These are phyloP conservation scores for Pedetes capensis DNA, from an alignment of 2,113 vertebrate species.

Conservation along the genomic window DNA sequence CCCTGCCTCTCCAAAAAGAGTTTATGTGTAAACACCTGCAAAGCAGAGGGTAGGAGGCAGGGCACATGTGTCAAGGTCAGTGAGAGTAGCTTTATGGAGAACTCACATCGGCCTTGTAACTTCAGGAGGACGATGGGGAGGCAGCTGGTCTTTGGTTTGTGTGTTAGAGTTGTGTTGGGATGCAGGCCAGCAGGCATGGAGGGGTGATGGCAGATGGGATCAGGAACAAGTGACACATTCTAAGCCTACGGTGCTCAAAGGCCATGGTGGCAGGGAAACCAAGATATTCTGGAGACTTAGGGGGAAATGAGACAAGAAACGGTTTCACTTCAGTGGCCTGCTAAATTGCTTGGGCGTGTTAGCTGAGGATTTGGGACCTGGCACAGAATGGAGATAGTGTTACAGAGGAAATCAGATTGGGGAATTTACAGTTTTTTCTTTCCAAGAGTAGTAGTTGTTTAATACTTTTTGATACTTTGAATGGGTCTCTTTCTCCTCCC, in stretches of 20 bases:
- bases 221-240: neutral
- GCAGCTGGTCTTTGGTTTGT: rapidly evolving
- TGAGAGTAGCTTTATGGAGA: neutral
- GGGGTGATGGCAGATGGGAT: neutral
- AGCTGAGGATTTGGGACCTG: neutral
- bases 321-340: neutral
- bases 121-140: neutral
- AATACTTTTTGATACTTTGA: neutral
- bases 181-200: neutral
- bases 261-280: neutral
- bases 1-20: too few relatives aligned
- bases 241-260: neutral
- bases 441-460: neutral
- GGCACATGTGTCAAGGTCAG: rapidly evolving
- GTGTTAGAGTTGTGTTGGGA: neutral
- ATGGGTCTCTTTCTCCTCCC: neutral
- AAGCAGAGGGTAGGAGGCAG: neutral
- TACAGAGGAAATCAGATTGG: neutral
- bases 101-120: neutral
- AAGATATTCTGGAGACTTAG: neutral
- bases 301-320: neutral
- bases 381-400: neutral
- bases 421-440: neutral
- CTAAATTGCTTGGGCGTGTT: neutral
- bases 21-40: neutral